These are phyloP conservation scores for Magallana angulata DNA, from an alignment of 1,140 invertebrate species.

Conservation along the genomic window DNA sequence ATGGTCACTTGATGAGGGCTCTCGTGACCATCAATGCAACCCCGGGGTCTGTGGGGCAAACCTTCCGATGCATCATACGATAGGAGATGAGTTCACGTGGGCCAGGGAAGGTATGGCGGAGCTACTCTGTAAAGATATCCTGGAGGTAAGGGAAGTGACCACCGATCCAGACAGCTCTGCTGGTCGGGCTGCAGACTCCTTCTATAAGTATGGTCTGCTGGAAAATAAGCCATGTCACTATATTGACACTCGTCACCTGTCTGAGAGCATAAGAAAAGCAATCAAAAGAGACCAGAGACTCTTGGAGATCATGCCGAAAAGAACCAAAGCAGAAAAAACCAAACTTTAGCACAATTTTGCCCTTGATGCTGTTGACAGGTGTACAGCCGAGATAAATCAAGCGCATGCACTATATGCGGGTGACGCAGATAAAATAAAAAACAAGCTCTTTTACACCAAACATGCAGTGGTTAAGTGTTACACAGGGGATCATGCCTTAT, in stretches of 20 bases:
- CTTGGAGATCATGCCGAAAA: neutral
- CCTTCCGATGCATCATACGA: neutral
- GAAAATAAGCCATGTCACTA: no score
- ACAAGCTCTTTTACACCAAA: neutral
- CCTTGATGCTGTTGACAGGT: neutral
- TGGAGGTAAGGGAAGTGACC: neutral
- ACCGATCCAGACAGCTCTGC: neutral
- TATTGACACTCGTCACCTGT: no score
- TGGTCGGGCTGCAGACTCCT: no score
- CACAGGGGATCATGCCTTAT: neutral
- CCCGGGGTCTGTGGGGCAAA: neutral
- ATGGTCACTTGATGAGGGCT: neutral
- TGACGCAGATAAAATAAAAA: no score
- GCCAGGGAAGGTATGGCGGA: neutral
- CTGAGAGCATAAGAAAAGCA: neutral
- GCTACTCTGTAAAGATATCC: neutral
- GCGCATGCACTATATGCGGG: no score
- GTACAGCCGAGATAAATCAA: no score
- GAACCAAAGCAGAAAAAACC: neutral
- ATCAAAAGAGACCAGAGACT: neutral
- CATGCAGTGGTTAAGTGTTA: neutral
- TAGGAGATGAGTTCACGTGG: neutral
- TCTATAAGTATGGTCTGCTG: no score
- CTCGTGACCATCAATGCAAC: neutral
- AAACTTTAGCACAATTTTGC: neutral